These are phyloP conservation scores for Reticulitermes lucifugus DNA, from an alignment of 2,888 invertebrate species.

Conservation along the genomic window DNA sequence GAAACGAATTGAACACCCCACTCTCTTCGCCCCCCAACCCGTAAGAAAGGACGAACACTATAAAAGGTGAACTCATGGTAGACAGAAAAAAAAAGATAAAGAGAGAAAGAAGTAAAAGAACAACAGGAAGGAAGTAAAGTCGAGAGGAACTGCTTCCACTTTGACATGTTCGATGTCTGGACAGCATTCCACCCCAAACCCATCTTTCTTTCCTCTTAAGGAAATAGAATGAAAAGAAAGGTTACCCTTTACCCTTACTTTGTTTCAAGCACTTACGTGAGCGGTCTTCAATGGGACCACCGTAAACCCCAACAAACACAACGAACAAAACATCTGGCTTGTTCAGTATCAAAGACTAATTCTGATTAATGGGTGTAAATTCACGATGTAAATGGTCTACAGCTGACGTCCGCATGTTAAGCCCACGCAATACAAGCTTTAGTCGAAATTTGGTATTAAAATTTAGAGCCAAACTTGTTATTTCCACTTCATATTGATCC, in stretches of 20 bases:
- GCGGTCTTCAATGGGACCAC: too few species aligned
- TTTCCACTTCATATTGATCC: too few species aligned
- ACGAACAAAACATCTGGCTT: too few species aligned
- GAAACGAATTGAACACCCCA: constrained; percentile 45
- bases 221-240: not conserved
- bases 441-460: too few species aligned
- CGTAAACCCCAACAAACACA: too few species aligned
- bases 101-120: constrained; percentile 16
- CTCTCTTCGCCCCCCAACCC: not conserved
- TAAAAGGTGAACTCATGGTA: constrained; percentile 23
- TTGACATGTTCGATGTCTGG: constrained; percentile 28
- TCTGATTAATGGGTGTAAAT: too few species aligned
- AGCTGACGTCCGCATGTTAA: too few species aligned
- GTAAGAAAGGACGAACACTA: constrained; percentile 10
- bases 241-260: not conserved
- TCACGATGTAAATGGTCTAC: too few species aligned
- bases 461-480: too few species aligned
- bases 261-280: not conserved
- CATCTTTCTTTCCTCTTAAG: not conserved
- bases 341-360: too few species aligned
- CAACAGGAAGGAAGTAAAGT: constrained; percentile 7
- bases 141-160: not conserved
- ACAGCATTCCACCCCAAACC: not conserved
- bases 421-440: too few species aligned
- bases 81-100: not conserved